Evolutionary conservation across 2,797 vertebrate species (phyloP), one percentile per base, ranked within the genome.

Genomic region (Micrastur ruficollis): DNA sequence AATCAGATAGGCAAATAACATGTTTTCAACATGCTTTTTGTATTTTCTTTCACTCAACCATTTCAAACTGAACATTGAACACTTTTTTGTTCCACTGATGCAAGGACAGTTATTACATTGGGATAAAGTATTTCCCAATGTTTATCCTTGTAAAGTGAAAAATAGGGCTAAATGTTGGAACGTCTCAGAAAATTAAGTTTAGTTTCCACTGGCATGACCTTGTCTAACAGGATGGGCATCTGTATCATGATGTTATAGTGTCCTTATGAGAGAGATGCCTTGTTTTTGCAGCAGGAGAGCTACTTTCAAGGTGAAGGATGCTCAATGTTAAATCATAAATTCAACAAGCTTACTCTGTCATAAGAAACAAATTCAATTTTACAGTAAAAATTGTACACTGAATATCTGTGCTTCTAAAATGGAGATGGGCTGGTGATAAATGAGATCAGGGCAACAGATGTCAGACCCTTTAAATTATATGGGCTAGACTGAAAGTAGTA

Each of bases 331-430:
- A 90, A 87, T 62, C 93, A 91, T 97, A 96, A 96, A 96, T 96
- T 94, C 84, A 93, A 56, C 75, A 78, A 72, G 47, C 65, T 68
- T 70, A 31, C 55, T 87, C 83, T 96, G 94, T 86, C 92, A 95
- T 66, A 81, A 88, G 94, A 96, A 96, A 92, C 75, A 94, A 89
- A 82, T 96, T 92, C 81, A 88, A 55, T 96, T 96, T 96, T 97
- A 88, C 81, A 83, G 72, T 90, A 89, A 97, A 96, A 94, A 93
- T 86, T 86, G 81, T 90, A 59, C 89, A 78, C 56, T 84, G 92
- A 68, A 61, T 89, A 85, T 72, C 81, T 92, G 55, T 44, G 61
- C 47, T 92, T 94, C 61, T 78, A 61, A 93, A 92, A 95, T 56
- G 81, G 76, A 92, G 72, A 83, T 71, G 73, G 86, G 46, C 56